A percentile compares a stretch with the other conserved stretches of the same genome.
These are phyloP conservation scores for Corythaeola cristata DNA, from an alignment of 2,113 vertebrate genomes.

Conservation along the genomic window DNA sequence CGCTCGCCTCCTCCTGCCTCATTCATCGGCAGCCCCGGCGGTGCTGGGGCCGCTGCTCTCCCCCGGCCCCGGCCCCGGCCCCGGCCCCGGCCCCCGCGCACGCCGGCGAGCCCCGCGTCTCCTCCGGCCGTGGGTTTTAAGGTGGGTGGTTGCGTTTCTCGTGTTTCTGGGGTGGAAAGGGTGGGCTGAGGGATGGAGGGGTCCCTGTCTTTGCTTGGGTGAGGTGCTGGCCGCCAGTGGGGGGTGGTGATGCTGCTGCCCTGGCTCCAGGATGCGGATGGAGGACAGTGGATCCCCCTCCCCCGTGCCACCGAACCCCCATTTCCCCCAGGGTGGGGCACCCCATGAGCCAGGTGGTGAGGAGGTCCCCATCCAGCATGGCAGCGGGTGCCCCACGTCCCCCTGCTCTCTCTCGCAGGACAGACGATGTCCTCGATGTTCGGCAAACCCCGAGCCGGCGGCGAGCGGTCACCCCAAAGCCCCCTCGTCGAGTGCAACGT, in stretches of 20 bases:
- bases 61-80: not conserved
- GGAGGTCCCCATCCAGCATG: rapidly evolving
- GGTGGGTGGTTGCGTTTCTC: not conserved
- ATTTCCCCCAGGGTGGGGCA: not conserved
- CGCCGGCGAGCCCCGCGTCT: not conserved
- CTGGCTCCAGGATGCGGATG: not conserved
- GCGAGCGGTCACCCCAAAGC: conserved; percentile 64
- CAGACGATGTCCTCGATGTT: conserved; percentile 86
- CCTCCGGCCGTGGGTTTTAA: not conserved
- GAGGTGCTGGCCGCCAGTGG: not conserved
- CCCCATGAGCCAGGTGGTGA: not conserved
- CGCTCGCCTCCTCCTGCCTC: conserved; percentile 26
- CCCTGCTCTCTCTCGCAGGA: not conserved
- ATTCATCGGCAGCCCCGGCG: conserved; percentile 34
- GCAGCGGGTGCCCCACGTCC: not conserved
- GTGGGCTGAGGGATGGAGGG: not conserved
- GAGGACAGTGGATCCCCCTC: not conserved
- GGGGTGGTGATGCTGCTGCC: not conserved
- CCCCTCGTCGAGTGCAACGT: conserved; percentile 79
- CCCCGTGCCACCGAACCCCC: not conserved
- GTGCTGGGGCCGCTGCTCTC: not conserved
- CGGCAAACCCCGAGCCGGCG: conserved; percentile 76
- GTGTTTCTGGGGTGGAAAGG: not conserved
- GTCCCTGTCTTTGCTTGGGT: not conserved
- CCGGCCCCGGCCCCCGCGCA: not conserved